Evolutionary conservation across 2,113 vertebrate genomes (phyloP), one percentile per base, ranked within the genome.

Genomic region (Neotoma lepida): DNA sequence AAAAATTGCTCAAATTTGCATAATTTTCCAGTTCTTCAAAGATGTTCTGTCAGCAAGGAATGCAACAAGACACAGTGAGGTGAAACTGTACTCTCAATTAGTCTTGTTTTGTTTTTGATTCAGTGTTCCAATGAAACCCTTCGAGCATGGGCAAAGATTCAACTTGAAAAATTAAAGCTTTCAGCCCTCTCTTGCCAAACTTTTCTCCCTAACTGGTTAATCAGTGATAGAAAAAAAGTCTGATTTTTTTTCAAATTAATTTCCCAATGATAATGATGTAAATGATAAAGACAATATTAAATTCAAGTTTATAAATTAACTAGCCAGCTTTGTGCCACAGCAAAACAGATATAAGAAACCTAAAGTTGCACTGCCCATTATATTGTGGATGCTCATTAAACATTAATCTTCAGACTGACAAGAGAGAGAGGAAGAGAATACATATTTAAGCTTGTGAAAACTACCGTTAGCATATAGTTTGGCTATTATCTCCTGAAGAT

Each of bases 21-120:
- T 82, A 74, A 88, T 95, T 94, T 68, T 92, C 26, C 81, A 58
- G 14, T 22, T 82, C 20, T 95, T 92, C 22, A 15, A 41, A 56
- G 22, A 86, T 70, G 46, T 8, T 76, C 15, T 54, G 24, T 39
- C 20, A 56, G 9, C 51, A 49, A 95, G 8, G 1, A 54, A 46
- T 56, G 18, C 9, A 44, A 22, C 10, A 63, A 44, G 77, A 41
- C 9, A 35, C 2, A 61, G 51, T 81, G 28, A 94, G 76, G 56
- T 77, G 63, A 93, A 92, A 61, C 1, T 77, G 33, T 66, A 46
- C 14, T 74, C 30, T 84, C 3, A 73, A 89, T 84, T 35, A 63
- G 15, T 49, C 41, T 12, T 56, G 1, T 70, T 93, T 82, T 13
- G 35, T 74, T 39, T 91, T 85, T 93, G 6, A 10, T 49, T 49